Base-by-base conservation (phyloP, 2,113 vertebrate species). In the Nerophis ophidion region DNA sequence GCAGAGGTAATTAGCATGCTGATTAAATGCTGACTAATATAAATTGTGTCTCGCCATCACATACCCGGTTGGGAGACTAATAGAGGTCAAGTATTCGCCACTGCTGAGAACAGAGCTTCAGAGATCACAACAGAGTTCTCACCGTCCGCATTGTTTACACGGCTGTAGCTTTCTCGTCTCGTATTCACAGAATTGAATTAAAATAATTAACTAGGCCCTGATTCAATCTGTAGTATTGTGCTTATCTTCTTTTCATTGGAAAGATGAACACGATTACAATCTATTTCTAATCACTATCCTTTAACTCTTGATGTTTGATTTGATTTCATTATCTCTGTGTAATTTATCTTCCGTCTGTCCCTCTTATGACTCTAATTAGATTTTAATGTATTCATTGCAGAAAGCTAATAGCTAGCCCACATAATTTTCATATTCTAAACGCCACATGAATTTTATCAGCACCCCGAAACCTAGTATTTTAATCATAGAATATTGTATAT, bases 231-330 rank as follows among this genome's bases (percentile, higher is more conserved):
- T 12, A 42, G 40, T 70, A 63, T 81, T 75, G 76, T 42, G 63
- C 62, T 72, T 70, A 60, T n/a, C 81, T 69, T 76, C 76, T 69
- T 80, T 79, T 65, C 51, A 61, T 69, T 51, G 48, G 58, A 34
- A 79, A 75, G 52, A 40, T 40, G 69, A 77, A 79, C 68, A 75
- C 45, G 77, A 86, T 84, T 81, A 85, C 83, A 88, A 76, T 19
- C 0, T 8, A 68, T 66, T 52, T 65, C 61, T 65, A 44, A 77
- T 77, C 74, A 44, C 19, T 57, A 54, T 70, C 66, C 73, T 34
- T 19, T 57, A 77, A 73, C 44, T 16, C 48, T 58, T 77, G 47
- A 79, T 73, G 53, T 71, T 72, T 76, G 67, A 74, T 83, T 70
- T 64, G 57, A n/a, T 26, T 49, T 73, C 38, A 67, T 17, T 70